Evolutionary conservation across 2,888 invertebrate genomes (phyloP).

Genomic region (Holacanthella duospinosa): DNA sequence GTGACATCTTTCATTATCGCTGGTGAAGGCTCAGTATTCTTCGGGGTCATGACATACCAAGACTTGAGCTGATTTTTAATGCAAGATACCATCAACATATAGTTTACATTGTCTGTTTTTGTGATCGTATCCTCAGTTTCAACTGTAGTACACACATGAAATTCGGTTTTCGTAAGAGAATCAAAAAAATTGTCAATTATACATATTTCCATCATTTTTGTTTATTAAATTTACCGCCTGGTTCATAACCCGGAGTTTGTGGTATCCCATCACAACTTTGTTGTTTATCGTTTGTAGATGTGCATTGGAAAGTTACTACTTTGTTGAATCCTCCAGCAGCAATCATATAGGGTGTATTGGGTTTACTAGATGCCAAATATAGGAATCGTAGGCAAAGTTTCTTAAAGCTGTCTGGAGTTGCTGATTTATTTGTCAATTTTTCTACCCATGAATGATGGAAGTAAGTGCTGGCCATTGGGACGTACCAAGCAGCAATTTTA

Average conservation of each 20-base stretch:
- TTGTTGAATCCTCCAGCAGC: not conserved
- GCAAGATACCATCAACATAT: not conserved
- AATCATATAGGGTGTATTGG: not conserved
- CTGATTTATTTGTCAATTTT: not conserved
- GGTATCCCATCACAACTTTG: not conserved
- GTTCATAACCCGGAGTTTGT: not conserved
- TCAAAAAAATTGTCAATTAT: not conserved
- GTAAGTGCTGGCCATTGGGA: not conserved
- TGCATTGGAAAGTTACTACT: not conserved
- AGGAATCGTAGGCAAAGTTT: not conserved
- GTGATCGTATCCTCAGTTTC: not conserved
- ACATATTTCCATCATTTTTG: not conserved
- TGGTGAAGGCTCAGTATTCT: not conserved
- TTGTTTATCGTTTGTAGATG: not conserved
- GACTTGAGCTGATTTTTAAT: not conserved
- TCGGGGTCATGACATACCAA: constrained; percentile 1
- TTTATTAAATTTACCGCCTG: not conserved
- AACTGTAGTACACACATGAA: not conserved
- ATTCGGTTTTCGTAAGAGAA: not conserved
- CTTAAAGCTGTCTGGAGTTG: not conserved
- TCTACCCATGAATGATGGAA: not conserved
- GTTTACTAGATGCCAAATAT: not conserved
- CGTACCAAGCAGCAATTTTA: constrained; percentile 5
- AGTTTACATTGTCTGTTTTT: constrained; percentile 3
- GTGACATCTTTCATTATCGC: not conserved